A percentile compares a stretch with the other conserved stretches of the same genome.
Evolutionary conservation across 2,113 vertebrate species (phyloP).

Genomic region (Oryctolagus cuniculus): DNA sequence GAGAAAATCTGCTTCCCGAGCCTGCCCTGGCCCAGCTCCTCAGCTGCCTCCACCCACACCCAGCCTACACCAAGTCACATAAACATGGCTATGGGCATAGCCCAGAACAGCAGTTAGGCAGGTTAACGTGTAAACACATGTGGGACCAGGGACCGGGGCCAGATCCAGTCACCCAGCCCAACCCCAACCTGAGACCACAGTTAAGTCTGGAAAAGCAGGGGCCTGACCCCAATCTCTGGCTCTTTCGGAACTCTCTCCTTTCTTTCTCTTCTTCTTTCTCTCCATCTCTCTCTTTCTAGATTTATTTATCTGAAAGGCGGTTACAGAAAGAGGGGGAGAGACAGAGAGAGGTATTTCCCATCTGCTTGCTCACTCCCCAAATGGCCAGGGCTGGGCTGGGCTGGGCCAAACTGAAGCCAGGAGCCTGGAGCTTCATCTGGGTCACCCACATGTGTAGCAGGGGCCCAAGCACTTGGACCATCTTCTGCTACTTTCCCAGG

Average conservation of each 20-base stretch:
- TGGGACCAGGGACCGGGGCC: constrained; percentile 57
- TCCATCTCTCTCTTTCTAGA: no score
- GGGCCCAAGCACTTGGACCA: no score
- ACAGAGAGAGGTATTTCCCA: no score
- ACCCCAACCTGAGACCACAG: constrained; percentile 40
- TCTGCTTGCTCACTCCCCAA: no score
- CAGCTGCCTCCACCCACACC: constrained; percentile 50
- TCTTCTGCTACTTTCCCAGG: no score
- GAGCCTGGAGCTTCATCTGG: no score
- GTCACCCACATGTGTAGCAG: no score
- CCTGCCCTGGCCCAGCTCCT: not conserved
- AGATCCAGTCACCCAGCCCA: constrained; percentile 21
- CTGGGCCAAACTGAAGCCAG: no score
- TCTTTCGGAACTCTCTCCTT: constrained; percentile 7
- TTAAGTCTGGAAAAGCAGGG: constrained; percentile 60
- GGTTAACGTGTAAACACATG: constrained; percentile 75
- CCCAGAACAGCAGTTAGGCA: constrained; percentile 78
- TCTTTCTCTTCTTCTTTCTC: no score
- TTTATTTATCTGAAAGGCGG: no score
- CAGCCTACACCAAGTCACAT: constrained; percentile 82
- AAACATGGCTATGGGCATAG: constrained; percentile 68
- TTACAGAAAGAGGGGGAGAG: no score
- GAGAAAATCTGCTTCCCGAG: constrained; percentile 21
- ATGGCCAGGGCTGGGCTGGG: no score
- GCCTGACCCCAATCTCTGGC: constrained; percentile 80